Evolutionary conservation across 2,888 invertebrate species (phyloP), one percentile per base, ranked within the genome.

Genomic region (Tetropium fuscum): DNA sequence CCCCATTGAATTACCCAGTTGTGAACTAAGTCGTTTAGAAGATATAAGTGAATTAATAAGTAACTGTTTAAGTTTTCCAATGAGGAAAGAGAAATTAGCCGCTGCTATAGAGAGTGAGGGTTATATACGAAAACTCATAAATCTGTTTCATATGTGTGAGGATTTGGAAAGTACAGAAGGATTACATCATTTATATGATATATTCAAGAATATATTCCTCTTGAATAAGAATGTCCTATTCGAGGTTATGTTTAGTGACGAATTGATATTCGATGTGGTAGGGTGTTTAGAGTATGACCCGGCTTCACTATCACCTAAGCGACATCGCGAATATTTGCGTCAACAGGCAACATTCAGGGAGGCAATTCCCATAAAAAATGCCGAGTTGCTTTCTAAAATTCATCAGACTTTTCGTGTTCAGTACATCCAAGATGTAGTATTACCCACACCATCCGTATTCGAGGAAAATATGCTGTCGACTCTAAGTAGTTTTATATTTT

Each of bases 371-470:
- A 97, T 99, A 63, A 91, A 93, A 78, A 98, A 98, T 83, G 88
- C 89, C 66, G 98, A 98, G 84, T 87, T 99, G 69, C 85, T 97
- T 73, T 93, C 95, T 55, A 99, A 99, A 87, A 99, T 99, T 74
- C 99, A 99, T 84, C 98, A 99, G 84, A 99, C 98, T 55, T 99
- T 98, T 84, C 90, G 98, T 82, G 98, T 99, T 78, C 99, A 99
- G 85, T 99, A 99, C 84, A 98, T 99, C 76, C 94, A 95, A 80
- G 99, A 99, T 84, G 97, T 98, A 74, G 98, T 99, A 75, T 86
- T 99, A 79, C 99, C 99, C 16, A 96, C 98, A 44, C 98, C 99
- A 7, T 97, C 97, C 71, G 95, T 99, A 74, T 99, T 98, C 83
- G 99, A 99, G 81, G 99, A 99, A 83, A 99, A 98, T 82, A 91